A percentile compares a stretch with the other conserved stretches of the same genome.
Conservation (phyloP, 2,113 vertebrate species). For the Spea bombifrons region DNA sequence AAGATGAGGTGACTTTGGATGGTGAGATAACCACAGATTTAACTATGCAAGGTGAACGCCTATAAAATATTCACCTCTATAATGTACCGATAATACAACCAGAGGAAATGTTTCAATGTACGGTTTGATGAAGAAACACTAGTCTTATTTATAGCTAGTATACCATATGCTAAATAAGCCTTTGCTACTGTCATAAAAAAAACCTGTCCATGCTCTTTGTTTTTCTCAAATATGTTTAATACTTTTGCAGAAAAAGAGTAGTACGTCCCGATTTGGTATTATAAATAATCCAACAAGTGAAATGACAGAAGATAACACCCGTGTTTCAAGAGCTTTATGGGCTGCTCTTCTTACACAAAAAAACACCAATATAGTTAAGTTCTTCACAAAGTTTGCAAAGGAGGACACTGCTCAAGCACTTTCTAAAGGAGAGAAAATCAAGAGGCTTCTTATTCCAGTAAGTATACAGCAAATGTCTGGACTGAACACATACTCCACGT, state of each 20-base stretch:
- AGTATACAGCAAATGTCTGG: constrained; percentile 38
- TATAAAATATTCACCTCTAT: too few relatives aligned
- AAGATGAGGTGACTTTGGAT: too few relatives aligned
- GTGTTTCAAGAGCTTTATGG: constrained; percentile 83
- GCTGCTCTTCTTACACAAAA: constrained; percentile 85
- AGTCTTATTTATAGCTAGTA: too few relatives aligned
- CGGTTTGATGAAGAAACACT: too few relatives aligned
- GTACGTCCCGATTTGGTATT: constrained; percentile 78
- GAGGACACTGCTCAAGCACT: constrained; percentile 80
- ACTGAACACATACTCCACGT: too few relatives aligned
- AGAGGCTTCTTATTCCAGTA: constrained; percentile 75
- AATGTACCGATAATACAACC: too few relatives aligned
- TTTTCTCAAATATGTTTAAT: not conserved
- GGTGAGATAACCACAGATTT: too few relatives aligned
- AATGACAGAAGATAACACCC: constrained; percentile 80
- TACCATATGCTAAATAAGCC: too few relatives aligned
- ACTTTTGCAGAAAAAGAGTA: constrained; percentile 74
- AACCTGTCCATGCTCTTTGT: not conserved
- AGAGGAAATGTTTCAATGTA: too few relatives aligned
- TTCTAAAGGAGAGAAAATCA: constrained; percentile 80
- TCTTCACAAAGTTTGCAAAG: constrained; percentile 76
- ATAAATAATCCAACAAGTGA: constrained; percentile 85
- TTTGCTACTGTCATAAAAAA: not conserved
- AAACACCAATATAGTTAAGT: constrained; percentile 70
- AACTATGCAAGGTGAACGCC: too few relatives aligned